phyloP scores from a whole-genome alignment of 2,113 vertebrate species.

The Amazona guildingii region DNA sequence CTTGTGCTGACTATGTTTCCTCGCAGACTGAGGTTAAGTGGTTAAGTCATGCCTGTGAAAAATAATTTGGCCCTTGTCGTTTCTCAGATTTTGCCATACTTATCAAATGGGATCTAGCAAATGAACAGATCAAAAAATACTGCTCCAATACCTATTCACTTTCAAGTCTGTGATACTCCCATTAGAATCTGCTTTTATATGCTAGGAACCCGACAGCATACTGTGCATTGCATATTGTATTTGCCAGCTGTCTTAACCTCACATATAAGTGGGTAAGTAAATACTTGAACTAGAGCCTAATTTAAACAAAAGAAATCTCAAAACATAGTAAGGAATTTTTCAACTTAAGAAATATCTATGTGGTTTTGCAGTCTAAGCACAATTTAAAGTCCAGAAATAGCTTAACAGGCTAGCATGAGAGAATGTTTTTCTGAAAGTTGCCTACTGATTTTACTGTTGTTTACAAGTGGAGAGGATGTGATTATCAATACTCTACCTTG shows the following conservation, averaged over 20 bases:
- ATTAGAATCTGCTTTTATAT: background rate
- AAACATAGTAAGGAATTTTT: background rate
- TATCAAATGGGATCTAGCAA: background rate
- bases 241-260: background rate
- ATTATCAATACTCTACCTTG: background rate
- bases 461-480: background rate
- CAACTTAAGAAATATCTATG: background rate
- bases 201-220: background rate
- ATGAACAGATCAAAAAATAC: background rate
- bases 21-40: background rate
- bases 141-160: background rate
- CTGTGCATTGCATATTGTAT: background rate
- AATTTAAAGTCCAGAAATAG: background rate
- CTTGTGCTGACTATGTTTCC: background rate
- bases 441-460: background rate
- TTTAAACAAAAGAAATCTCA: background rate
- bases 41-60: background rate
- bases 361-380: background rate
- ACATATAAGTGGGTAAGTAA: background rate
- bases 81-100: background rate
- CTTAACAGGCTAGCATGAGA: background rate
- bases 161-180: background rate
- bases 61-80: background rate
- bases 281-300: background rate
- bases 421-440: background rate